Conservation (phyloP, 1,140 invertebrate genomes). For the Sycobia sp. region DNA sequence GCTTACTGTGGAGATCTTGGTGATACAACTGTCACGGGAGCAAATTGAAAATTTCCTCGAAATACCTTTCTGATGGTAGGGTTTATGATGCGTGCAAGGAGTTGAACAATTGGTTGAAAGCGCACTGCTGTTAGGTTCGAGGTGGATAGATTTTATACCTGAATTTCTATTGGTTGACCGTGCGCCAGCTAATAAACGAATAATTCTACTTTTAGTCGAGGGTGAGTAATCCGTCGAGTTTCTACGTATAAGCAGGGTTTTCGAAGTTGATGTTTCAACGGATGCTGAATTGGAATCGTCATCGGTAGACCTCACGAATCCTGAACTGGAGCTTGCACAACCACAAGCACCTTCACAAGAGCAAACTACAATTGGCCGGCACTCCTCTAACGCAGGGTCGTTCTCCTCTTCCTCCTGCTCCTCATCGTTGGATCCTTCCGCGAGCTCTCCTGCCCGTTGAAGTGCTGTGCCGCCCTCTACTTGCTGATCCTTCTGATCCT, state of each 20-base stretch:
- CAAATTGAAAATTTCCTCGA: conserved; percentile 42
- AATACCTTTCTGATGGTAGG: neutral
- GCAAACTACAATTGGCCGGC: conserved; percentile 30
- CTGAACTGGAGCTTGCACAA: conserved; percentile 34
- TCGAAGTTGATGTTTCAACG: too few species aligned
- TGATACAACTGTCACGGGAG: conserved; percentile 47
- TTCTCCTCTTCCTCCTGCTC: conserved; percentile 5
- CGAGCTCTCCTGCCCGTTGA: neutral
- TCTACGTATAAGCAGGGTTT: neutral
- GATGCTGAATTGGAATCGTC: neutral
- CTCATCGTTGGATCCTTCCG: conserved; percentile 23
- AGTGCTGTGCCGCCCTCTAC: neutral
- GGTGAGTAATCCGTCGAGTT: neutral
- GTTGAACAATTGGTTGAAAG: neutral
- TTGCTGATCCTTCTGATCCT: too few species aligned
- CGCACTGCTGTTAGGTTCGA: too few species aligned
- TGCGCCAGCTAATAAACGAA: neutral
- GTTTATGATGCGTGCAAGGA: neutral
- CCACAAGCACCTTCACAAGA: conserved; percentile 55
- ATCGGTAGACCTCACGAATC: neutral
- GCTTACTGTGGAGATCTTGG: conserved; percentile 41
- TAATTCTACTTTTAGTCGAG: neutral
- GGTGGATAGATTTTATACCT: too few species aligned
- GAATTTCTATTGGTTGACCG: neutral
- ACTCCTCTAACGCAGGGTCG: neutral